Conservation (phyloP, 2,113 vertebrate genomes). For the Eptesicus fuscus region DNA sequence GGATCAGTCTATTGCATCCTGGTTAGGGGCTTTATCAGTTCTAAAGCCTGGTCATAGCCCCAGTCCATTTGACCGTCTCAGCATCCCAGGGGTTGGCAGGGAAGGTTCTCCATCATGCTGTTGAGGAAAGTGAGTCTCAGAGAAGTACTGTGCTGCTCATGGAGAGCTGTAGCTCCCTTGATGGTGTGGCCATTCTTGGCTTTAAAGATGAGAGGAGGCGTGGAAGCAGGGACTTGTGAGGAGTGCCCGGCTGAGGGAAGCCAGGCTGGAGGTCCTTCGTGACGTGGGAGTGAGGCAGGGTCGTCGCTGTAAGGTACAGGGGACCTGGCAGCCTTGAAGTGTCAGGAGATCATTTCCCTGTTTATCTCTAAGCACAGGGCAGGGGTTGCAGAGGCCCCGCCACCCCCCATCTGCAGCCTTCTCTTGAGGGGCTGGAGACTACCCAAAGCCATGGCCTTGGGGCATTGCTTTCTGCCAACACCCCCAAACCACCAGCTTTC, state of each 20-base stretch:
- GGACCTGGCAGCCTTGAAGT: neutral
- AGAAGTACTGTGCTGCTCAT: neutral
- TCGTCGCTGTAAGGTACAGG: accelerated
- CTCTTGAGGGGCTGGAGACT: neutral
- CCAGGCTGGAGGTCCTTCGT: neutral
- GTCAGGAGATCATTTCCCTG: neutral
- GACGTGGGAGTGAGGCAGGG: neutral
- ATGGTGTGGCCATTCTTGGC: accelerated
- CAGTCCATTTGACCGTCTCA: neutral
- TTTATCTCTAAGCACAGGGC: neutral
- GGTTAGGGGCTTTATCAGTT: neutral
- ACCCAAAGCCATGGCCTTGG: neutral
- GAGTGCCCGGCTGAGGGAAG: neutral
- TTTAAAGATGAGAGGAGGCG: neutral
- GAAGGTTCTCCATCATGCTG: neutral
- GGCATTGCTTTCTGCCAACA: accelerated
- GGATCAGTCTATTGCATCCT: neutral
- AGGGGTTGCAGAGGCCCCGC: neutral
- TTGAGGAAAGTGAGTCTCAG: neutral
- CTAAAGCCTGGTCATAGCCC: neutral
- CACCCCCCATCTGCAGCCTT: neutral
- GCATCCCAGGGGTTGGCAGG: neutral
- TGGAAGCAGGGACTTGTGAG: accelerated
- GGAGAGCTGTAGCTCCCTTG: neutral
- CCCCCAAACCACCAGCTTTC: neutral